These are phyloP conservation scores for Lasioglossum pauxillum DNA, from an alignment of 2,888 invertebrate genomes.

Conservation along the genomic window DNA sequence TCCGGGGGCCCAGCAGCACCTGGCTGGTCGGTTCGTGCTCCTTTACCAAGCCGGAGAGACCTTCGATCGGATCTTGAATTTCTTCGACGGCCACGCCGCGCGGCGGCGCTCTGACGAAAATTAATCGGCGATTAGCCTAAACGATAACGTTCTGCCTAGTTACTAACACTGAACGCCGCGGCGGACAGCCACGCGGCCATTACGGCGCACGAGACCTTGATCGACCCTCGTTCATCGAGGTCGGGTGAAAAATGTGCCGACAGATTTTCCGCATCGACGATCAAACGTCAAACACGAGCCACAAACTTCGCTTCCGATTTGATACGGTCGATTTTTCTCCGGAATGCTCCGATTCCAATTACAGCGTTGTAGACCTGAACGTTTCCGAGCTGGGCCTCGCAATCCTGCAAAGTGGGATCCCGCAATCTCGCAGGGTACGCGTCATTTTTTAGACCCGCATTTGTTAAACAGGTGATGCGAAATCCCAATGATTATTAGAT, in stretches of 20 bases:
- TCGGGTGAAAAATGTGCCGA: slow-evolving; percentile 32
- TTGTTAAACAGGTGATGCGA: no score
- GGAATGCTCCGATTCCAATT: not conserved
- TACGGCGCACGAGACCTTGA: not conserved
- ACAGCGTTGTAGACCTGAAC: not conserved
- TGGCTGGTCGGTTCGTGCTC: slow-evolving; percentile 75
- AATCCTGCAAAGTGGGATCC: no score
- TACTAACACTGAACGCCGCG: slow-evolving; percentile 34
- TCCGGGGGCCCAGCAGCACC: slow-evolving; percentile 74
- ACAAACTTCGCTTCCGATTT: not conserved
- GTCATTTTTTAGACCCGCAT: no score
- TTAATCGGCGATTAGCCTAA: slow-evolving; percentile 71
- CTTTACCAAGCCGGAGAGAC: slow-evolving; percentile 65
- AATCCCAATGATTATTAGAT: no score
- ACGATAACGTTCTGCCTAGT: slow-evolving; percentile 66
- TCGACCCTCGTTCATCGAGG: no score
- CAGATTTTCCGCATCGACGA: slow-evolving; percentile 21
- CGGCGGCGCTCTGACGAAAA: slow-evolving; percentile 51
- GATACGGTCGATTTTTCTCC: not conserved
- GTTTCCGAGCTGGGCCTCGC: not conserved
- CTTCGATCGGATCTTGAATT: slow-evolving; percentile 75
- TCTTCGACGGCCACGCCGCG: slow-evolving; percentile 58
- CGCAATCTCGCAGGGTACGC: no score
- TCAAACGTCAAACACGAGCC: not conserved
- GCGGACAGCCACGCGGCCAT: not conserved